These are phyloP conservation scores for Antechinus flavipes DNA, from an alignment of 2,113 vertebrate species.

Conservation along the genomic window DNA sequence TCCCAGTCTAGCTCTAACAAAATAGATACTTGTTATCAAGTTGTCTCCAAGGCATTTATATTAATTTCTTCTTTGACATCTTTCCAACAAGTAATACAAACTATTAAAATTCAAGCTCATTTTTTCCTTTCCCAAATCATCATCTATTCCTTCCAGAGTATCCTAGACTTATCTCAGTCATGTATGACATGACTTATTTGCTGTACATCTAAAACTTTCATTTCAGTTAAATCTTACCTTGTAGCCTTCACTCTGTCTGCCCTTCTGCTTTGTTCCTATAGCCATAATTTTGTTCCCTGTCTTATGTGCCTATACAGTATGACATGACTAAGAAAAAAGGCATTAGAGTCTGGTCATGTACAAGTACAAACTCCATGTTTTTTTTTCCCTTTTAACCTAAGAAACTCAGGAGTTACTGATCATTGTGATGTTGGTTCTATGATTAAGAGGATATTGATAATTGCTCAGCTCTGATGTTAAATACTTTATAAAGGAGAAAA, in stretches of 20 bases:
- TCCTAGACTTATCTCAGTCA: neutral
- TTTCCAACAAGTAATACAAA: neutral
- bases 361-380: neutral
- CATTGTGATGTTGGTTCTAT: neutral
- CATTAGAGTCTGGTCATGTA: neutral
- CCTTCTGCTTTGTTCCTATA: neutral
- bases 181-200: neutral
- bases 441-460: neutral
- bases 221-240: neutral
- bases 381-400: neutral
- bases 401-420: neutral
- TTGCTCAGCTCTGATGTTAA: neutral
- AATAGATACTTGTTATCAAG: neutral
- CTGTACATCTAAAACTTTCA: neutral
- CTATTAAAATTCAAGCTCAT: neutral
- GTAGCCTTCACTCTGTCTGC: neutral
- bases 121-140: neutral
- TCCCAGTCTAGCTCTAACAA: neutral
- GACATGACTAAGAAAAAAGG: neutral
- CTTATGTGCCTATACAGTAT: neutral
- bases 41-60: neutral
- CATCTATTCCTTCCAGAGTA: neutral
- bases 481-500: slow-evolving; percentile 26
- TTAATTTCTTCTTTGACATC: neutral
- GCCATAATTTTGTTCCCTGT: slow-evolving; percentile 12